Percentiles rank a stretch among this genome's conserved stretches.
phyloP scores from a whole-genome alignment of 2,888 invertebrate genomes.

The Bombylius major region DNA sequence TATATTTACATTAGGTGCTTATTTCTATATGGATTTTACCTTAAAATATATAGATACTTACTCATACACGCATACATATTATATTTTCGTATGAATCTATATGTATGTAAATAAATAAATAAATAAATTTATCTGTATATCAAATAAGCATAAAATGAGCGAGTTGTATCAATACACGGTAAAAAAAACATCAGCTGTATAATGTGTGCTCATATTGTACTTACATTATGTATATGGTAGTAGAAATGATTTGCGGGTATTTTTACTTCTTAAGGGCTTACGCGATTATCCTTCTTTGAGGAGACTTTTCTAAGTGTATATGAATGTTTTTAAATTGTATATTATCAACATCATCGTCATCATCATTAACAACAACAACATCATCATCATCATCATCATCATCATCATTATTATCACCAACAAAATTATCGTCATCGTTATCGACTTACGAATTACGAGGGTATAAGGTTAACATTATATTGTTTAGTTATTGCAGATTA shows the following conservation, averaged over 20 bases:
- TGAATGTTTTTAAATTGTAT: no score
- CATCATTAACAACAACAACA: not conserved
- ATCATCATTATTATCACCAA: not conserved
- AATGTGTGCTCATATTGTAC: no score
- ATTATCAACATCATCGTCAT: not conserved
- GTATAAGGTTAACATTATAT: not conserved
- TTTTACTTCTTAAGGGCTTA: constrained; percentile 10
- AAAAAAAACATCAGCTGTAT: not conserved
- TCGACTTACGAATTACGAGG: not conserved
- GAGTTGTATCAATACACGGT: no score
- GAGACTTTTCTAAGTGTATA: not conserved
- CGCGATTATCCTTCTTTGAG: constrained; percentile 10
- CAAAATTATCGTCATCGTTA: not conserved
- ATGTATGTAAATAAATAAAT: no score
- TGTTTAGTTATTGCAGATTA: not conserved
- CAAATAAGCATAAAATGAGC: no score
- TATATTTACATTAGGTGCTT: no score
- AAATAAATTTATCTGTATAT: no score
- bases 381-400: not conserved
- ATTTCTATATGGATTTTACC: no score
- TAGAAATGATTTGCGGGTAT: constrained; percentile 3
- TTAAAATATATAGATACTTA: no score
- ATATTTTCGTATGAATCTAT: no score
- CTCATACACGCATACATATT: no score
- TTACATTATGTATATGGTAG: no score